phyloP scores from a whole-genome alignment of 2,797 vertebrate genomes.

The Heliangelus exortis region DNA sequence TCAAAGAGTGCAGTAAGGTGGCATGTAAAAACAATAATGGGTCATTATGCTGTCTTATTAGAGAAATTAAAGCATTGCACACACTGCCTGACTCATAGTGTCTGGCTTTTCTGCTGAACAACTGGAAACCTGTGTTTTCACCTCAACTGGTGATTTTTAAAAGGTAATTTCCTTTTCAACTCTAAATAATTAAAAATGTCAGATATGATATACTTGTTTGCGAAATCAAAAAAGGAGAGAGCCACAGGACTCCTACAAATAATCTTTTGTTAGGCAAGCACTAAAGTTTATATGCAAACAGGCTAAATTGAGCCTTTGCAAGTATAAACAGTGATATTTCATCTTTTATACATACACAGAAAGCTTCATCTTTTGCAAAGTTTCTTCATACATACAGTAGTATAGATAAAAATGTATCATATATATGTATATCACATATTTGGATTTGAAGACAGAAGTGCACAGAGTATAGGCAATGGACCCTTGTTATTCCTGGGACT shows the following conservation, averaged over 20 bases:
- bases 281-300: not conserved
- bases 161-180: not conserved
- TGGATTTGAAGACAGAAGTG: not conserved
- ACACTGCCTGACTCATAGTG: constrained; percentile 67
- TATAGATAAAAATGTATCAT: not conserved
- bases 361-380: not conserved
- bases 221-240: not conserved
- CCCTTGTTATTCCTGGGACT: not conserved
- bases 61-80: constrained; percentile 75
- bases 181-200: constrained; percentile 23
- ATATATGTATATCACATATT: not conserved
- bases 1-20: constrained; percentile 77
- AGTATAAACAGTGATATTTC: not conserved
- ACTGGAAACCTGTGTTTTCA: constrained; percentile 63
- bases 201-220: not conserved
- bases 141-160: constrained; percentile 18
- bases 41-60: constrained; percentile 80
- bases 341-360: not conserved
- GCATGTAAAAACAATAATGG: constrained; percentile 79
- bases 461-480: not conserved
- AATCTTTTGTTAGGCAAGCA: not conserved
- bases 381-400: not conserved
- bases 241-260: not conserved
- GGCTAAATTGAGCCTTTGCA: not conserved
- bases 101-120: constrained; percentile 66